Evolutionary conservation across 2,113 vertebrate genomes (phyloP).

Genomic region (Bombycilla garrulus): DNA sequence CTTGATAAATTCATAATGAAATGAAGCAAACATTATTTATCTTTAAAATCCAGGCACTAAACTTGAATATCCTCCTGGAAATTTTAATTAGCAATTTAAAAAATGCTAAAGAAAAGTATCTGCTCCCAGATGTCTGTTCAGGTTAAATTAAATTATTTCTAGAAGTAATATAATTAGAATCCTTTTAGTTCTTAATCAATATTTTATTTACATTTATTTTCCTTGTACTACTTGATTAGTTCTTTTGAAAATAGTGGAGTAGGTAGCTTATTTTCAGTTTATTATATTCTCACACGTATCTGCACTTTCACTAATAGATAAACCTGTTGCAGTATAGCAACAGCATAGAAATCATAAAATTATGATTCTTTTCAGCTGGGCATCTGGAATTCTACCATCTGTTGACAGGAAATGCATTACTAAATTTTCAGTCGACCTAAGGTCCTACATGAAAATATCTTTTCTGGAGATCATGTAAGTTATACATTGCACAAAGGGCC

Average conservation of each 20-base stretch:
- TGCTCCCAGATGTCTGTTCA: slow-evolving; percentile 69
- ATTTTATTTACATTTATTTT: slow-evolving; percentile 78
- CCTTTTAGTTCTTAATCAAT: slow-evolving; percentile 78
- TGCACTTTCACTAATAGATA: neutral
- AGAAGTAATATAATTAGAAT: slow-evolving; percentile 77
- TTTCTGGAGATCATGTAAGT: neutral
- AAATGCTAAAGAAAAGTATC: slow-evolving; percentile 65
- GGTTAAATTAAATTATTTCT: slow-evolving; percentile 77
- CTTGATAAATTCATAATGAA: slow-evolving; percentile 44
- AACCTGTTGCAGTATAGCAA: neutral
- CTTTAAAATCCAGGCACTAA: slow-evolving; percentile 66
- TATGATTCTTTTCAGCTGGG: neutral
- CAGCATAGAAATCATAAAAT: neutral
- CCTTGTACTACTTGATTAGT: slow-evolving; percentile 44
- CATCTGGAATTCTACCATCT: neutral
- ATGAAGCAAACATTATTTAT: slow-evolving; percentile 50
- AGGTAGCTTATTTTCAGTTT: slow-evolving; percentile 40
- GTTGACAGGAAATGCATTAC: neutral
- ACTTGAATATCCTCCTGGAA: slow-evolving; percentile 67
- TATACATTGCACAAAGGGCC: neutral
- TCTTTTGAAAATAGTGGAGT: slow-evolving; percentile 38
- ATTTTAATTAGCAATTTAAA: slow-evolving; percentile 73
- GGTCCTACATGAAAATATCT: neutral
- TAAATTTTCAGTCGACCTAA: neutral
- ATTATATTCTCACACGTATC: neutral